These are phyloP conservation scores for Boloria euphrosyne DNA, from an alignment of 2,888 invertebrate genomes.

Conservation along the genomic window DNA sequence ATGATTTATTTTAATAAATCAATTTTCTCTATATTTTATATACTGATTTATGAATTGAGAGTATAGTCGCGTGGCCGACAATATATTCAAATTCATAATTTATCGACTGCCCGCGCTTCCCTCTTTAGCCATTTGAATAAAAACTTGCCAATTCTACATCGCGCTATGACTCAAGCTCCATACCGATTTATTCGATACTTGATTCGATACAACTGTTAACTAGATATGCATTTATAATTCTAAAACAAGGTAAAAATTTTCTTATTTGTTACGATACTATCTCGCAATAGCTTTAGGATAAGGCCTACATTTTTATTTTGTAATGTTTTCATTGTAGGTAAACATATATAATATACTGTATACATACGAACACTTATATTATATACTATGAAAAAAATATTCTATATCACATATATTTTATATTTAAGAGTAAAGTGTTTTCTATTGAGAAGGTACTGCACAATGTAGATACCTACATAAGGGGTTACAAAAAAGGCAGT, in stretches of 20 bases:
- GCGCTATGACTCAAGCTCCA: slow-evolving; percentile 51
- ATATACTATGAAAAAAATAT: too few species aligned
- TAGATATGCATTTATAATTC: slow-evolving; percentile 40
- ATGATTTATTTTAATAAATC: too few species aligned
- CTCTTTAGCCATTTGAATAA: slow-evolving; percentile 61
- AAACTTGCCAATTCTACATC: slow-evolving; percentile 57
- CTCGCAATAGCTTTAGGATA: slow-evolving; percentile 19
- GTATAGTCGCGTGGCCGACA: slow-evolving; percentile 57
- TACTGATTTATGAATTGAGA: not conserved
- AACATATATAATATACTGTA: too few species aligned
- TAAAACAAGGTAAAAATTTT: slow-evolving; percentile 34
- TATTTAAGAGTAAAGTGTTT: too few species aligned
- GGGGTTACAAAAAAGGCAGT: too few species aligned
- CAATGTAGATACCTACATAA: too few species aligned
- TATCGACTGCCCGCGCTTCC: slow-evolving; percentile 55
- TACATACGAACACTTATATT: too few species aligned
- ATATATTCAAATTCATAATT: slow-evolving; percentile 61
- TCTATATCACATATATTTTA: too few species aligned
- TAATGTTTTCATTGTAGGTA: too few species aligned
- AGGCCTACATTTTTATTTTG: not conserved
- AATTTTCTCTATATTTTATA: not conserved
- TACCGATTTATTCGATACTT: slow-evolving; percentile 42
- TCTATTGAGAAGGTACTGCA: too few species aligned
- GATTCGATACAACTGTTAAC: slow-evolving; percentile 45
- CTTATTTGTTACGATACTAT: slow-evolving; percentile 33